A percentile compares a stretch with the other conserved stretches of the same genome.
Conservation (phyloP, 2,113 vertebrate species). For the Nannobrachium achirus region DNA sequence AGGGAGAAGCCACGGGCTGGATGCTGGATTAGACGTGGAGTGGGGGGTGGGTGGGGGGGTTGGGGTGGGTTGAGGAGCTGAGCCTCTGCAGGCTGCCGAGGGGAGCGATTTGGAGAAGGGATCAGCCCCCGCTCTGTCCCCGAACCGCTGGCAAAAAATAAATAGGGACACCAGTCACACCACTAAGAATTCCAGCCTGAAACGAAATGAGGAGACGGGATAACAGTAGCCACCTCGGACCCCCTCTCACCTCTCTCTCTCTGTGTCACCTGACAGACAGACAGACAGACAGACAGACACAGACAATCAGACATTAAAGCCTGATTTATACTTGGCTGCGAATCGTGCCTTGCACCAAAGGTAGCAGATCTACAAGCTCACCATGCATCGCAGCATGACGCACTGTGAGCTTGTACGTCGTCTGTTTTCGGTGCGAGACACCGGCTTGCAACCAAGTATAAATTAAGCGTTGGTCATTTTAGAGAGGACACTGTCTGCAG, state of each 20-base stretch:
- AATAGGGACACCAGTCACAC: conserved; percentile 23
- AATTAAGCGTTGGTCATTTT: too few relatives aligned
- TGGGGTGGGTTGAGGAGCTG: conserved; percentile 50
- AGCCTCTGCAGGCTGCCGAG: conserved; percentile 50
- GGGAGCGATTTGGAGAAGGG: conserved; percentile 49
- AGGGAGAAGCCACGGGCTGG: conserved; percentile 59
- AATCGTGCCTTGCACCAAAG: too few relatives aligned
- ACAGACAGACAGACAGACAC: conserved; percentile 5
- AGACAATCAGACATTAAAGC: not conserved
- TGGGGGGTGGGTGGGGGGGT: conserved; percentile 2
- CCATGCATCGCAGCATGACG: too few relatives aligned
- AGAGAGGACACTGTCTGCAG: too few relatives aligned
- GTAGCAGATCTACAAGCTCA: too few relatives aligned
- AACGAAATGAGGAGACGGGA: conserved; percentile 33
- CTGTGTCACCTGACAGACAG: conserved; percentile 31
- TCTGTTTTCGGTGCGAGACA: too few relatives aligned
- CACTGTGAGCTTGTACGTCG: too few relatives aligned
- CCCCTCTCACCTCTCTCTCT: not conserved
- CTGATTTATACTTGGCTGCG: too few relatives aligned
- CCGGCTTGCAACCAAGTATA: too few relatives aligned
- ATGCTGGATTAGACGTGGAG: conserved; percentile 56
- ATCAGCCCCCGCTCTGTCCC: conserved; percentile 51
- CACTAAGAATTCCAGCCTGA: conserved; percentile 24
- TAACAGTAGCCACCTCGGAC: not conserved
- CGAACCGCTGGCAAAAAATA: conserved; percentile 63